Percentiles rank a stretch among this genome's conserved stretches.
Evolutionary conservation across 2,113 vertebrate genomes (phyloP).

Genomic region (Nettapus auritus): DNA sequence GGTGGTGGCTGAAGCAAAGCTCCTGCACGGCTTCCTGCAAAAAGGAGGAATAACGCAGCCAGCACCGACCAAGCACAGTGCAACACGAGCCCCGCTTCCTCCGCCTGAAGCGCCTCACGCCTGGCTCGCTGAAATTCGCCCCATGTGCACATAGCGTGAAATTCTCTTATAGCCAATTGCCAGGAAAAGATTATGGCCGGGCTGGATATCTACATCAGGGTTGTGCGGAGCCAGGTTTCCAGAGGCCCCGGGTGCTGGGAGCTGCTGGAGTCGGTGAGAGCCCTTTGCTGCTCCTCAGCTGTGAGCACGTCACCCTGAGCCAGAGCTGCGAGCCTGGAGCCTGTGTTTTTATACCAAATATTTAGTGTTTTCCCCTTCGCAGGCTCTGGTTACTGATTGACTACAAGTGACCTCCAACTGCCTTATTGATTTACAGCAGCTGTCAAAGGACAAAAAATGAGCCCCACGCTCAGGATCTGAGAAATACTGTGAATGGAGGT

Average conservation of each 20-base stretch:
- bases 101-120: neutral
- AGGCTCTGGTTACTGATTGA: constrained; percentile 48
- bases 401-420: constrained; percentile 50
- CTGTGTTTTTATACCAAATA: constrained; percentile 26
- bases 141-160: neutral
- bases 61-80: neutral
- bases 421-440: constrained; percentile 35
- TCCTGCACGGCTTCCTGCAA: neutral
- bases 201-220: neutral
- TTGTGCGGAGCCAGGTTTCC: neutral
- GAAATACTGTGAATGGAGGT: constrained; percentile 8
- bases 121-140: neutral
- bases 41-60: neutral
- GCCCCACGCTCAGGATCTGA: neutral
- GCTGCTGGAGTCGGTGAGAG: neutral
- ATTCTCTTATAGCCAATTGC: neutral
- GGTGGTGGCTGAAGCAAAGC: neutral
- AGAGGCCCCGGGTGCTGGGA: neutral
- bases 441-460: constrained; percentile 38
- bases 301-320: neutral
- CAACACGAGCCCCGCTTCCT: neutral
- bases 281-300: neutral
- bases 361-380: neutral
- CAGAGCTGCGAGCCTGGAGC: neutral
- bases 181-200: neutral